Base-by-base conservation (phyloP, 2,888 invertebrate genomes). In the Pandemis cinnamomeana region DNA sequence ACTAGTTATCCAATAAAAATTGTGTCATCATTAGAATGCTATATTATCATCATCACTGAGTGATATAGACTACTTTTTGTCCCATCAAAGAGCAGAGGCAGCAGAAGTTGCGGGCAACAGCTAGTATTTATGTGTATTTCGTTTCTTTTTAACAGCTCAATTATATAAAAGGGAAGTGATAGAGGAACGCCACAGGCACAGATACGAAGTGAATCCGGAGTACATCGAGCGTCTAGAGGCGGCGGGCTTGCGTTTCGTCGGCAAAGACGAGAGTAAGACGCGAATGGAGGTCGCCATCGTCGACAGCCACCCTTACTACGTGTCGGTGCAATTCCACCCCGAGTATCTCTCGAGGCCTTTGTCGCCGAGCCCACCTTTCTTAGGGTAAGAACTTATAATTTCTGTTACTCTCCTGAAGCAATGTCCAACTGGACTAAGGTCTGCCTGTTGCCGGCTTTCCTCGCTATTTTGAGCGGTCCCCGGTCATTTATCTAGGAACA, bases 251-350 rank as follows among this genome's bases (percentile, higher is more conserved):
- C 96, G 95, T 78, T 99, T 99, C 93, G 98, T 99, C 44, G 98
- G 97, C 82, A 96, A 96, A 69, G 98, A 99, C 86, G 95, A 95
- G 15, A 96, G 96, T n/a, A 95, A 96, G 72, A 95, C 96, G 72
- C 95, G 99, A 44, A 99, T 99, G 99, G 99, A 99, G 93, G 97
- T 99, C 48, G 95, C 98, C 66, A 97, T 98, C 84, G 92, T 99
- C 15, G 96, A 96, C 71, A 95, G 95, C 69, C 99, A 99, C 92
- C 97, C 97, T 0, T 99, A 97, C 90, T 99, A 97, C 87, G 97
- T 99, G 6, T 97, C 97, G 0, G 99, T 99, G 1, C 99, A 99
- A 91, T 99, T 97, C 92, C 99, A 99, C 91, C 99, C 99, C 0
- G 99, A 99, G 89, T 99, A 99, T 88, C 94, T 99, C 76, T 98